A percentile compares a stretch with the other conserved stretches of the same genome.
Conservation (phyloP, 2,113 vertebrate species). For the Scomber colias region DNA sequence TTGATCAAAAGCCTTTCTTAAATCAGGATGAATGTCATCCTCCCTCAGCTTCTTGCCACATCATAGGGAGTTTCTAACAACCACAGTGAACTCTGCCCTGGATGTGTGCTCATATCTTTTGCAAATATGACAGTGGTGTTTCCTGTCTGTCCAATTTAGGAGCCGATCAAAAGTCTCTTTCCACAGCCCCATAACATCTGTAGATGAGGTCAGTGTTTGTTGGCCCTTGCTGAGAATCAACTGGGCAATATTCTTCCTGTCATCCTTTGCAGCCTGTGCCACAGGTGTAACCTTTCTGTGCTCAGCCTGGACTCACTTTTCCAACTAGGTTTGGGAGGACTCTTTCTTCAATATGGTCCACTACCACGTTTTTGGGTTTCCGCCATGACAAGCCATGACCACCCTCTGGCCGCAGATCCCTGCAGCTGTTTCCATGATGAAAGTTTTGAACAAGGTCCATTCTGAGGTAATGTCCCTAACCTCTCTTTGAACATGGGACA, state of each 20-base stretch:
- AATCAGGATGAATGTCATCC: no score
- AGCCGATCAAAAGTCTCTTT: not conserved
- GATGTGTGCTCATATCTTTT: not conserved
- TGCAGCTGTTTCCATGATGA: slow-evolving; percentile 51
- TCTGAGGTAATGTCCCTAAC: slow-evolving; percentile 35
- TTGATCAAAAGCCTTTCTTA: no score
- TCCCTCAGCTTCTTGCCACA: no score
- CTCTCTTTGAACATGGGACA: slow-evolving; percentile 11
- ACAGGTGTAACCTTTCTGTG: not conserved
- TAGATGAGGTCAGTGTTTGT: not conserved
- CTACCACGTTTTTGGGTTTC: slow-evolving; percentile 3
- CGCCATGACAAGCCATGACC: slow-evolving; percentile 24
- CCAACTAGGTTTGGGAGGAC: not conserved
- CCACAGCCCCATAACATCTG: slow-evolving; percentile 3
- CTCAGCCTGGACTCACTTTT: not conserved
- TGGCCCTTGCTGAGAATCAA: not conserved
- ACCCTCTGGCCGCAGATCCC: slow-evolving; percentile 13
- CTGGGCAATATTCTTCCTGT: not conserved
- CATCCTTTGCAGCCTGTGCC: not conserved
- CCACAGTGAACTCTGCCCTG: not conserved
- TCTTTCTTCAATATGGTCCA: slow-evolving; percentile 11
- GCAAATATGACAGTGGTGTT: not conserved
- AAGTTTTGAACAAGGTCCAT: slow-evolving; percentile 29
- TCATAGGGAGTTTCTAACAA: no score
- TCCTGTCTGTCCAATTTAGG: not conserved